Evolutionary conservation across 1,140 invertebrate species (phyloP).

Genomic region (Ephestia elutella): DNA sequence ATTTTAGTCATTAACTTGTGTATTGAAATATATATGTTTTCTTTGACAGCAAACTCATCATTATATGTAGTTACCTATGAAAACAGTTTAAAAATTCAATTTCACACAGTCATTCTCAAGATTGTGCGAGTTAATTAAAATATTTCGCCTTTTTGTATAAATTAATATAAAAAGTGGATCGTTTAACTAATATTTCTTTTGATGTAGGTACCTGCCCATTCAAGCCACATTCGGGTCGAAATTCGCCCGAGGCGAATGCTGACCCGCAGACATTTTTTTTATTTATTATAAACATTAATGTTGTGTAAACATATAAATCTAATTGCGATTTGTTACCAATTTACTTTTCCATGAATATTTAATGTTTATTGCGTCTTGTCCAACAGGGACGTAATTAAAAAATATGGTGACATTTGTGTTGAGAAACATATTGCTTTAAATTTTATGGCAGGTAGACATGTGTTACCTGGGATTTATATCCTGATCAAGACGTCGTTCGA

Average conservation of each 20-base stretch:
- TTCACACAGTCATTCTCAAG: conserved; percentile 3
- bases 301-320: conserved; percentile 55
- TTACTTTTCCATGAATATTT: conserved; percentile 34
- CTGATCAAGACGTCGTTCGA: not conserved
- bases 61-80: no score
- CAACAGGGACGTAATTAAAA: conserved; percentile 18
- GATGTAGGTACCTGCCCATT: conserved; percentile 20
- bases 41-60: no score
- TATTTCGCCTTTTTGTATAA: not conserved
- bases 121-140: not conserved
- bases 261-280: conserved; percentile 32
- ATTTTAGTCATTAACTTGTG: not conserved
- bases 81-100: conserved; percentile 1
- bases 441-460: conserved; percentile 3
- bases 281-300: conserved; percentile 33
- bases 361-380: conserved; percentile 26
- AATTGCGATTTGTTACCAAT: conserved; percentile 48
- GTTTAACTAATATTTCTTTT: conserved; percentile 19
- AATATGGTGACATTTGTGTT: conserved; percentile 11
- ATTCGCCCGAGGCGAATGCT: conserved; percentile 23
- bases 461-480: not conserved
- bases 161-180: not conserved
- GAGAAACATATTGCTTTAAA: conserved; percentile 3
- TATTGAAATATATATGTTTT: no score
- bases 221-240: conserved; percentile 4